Base-by-base conservation (phyloP, 1,140 invertebrate genomes). In the Danaus melanippus region DNA sequence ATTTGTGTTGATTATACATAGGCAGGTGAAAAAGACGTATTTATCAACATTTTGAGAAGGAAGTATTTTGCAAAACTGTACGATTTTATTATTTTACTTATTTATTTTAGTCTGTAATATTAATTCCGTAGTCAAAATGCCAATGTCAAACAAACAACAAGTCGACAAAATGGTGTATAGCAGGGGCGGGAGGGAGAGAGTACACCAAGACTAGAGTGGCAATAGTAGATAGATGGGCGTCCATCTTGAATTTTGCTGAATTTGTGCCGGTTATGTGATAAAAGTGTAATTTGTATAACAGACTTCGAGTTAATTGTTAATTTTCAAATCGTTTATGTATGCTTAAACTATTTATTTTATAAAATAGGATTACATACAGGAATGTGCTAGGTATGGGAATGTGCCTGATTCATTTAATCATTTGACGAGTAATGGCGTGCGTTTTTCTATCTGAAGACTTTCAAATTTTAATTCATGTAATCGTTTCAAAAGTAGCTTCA, bases 361-460 rank as follows among this genome's bases (percentile, higher is more conserved):
- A 79, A 81, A 72, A 70, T 84, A 87, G 75, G 76, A 85, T 80
- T 77, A 77, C 76, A 71, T 78, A 67, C 80, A 80, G 83, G 79
- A 82, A 87, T 87, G 86, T 87, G 74, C 78, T 87, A 87, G 86
- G 86, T 87, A 87, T 79, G 86, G 72, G 71, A 71, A 70, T 76
- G 67, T 75, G 61, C 62, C 74, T 83, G 66, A 73, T 77, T 76
- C 77, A 83, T 84, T 82, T 78, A 76, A 86, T 82, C 77, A 84
- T 86, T 87, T 85, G 80, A 79, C 83, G 73, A 86, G 79, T 84
- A 87, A 87, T 87, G 86, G 86, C 86, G 86, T 87, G 86, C 83
- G 84, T 86, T 84, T 84, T 84, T 80, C 78, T 78, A 62, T 73
- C 64, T 64, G 70, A 79, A 81, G 69, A 81, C 79, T 86, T 84